A percentile compares a stretch with the other conserved stretches of the same genome.
phyloP scores from a whole-genome alignment of 2,113 vertebrate species.

The Lichenostomus cassidix region DNA sequence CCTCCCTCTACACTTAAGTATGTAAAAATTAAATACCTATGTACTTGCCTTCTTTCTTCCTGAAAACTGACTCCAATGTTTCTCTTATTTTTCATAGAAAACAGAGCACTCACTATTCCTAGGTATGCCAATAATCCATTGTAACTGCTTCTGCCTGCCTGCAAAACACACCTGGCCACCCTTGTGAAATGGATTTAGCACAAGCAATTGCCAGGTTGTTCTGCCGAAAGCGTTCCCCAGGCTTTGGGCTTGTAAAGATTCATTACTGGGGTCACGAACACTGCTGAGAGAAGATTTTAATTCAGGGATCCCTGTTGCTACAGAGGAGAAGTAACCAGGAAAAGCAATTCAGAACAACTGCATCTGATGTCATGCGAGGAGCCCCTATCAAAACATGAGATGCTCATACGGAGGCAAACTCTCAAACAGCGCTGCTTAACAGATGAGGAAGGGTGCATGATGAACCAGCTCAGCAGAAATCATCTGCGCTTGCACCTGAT shows the following conservation, averaged over 20 bases:
- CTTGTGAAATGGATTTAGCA: accelerated
- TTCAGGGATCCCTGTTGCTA: neutral
- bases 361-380: neutral
- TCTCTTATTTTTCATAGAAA: neutral
- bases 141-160: neutral
- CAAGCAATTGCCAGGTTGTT: neutral
- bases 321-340: neutral
- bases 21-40: neutral
- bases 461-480: slow-evolving; percentile 31
- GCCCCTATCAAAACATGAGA: neutral
- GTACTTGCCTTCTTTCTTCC: neutral
- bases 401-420: neutral
- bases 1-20: neutral
- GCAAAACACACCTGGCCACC: neutral
- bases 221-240: neutral
- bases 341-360: neutral
- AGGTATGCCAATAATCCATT: neutral
- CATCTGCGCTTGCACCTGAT: slow-evolving; percentile 18
- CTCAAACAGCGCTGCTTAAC: neutral
- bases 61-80: neutral
- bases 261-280: neutral
- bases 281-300: neutral
- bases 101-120: neutral
- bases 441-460: neutral
- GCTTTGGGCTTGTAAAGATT: neutral